These are phyloP conservation scores for Melipona quadrifasciata DNA, from an alignment of 1,140 invertebrate genomes.

Conservation along the genomic window DNA sequence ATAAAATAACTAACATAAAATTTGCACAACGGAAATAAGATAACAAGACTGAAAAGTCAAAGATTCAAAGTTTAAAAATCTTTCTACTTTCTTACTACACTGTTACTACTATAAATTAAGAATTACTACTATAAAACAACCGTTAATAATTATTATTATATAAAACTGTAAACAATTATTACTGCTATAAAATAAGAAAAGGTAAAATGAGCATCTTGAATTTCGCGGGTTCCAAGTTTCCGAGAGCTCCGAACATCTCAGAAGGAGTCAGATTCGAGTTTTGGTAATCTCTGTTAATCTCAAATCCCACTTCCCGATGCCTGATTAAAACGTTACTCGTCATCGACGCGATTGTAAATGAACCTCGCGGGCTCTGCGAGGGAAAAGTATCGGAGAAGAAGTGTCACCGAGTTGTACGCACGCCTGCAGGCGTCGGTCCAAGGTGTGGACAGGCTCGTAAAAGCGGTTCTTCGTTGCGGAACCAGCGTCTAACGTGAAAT, in stretches of 20 bases:
- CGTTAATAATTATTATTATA: no score
- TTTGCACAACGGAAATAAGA: no score
- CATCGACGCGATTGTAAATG: background rate
- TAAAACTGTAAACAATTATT: no score
- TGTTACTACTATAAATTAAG: no score
- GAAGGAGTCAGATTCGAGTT: background rate
- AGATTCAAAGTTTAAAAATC: no score
- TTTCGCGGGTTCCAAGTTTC: background rate
- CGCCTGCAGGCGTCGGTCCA: slow-evolving; percentile 5
- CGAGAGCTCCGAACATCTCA: background rate
- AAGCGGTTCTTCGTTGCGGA: slow-evolving; percentile 26
- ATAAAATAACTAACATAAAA: no score
- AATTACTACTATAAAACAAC: no score
- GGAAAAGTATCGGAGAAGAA: background rate
- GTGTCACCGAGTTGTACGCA: background rate
- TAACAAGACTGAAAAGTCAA: no score
- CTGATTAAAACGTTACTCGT: background rate
- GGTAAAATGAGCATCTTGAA: background rate
- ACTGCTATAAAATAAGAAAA: background rate
- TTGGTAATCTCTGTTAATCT: background rate
- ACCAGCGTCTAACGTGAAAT: slow-evolving; percentile 54
- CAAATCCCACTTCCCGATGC: background rate
- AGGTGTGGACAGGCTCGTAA: slow-evolving; percentile 24
- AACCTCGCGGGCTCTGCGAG: background rate
- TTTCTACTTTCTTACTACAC: no score